These are phyloP conservation scores for Meliscaeva auricollis DNA, from an alignment of 2,888 invertebrate genomes.

Conservation along the genomic window DNA sequence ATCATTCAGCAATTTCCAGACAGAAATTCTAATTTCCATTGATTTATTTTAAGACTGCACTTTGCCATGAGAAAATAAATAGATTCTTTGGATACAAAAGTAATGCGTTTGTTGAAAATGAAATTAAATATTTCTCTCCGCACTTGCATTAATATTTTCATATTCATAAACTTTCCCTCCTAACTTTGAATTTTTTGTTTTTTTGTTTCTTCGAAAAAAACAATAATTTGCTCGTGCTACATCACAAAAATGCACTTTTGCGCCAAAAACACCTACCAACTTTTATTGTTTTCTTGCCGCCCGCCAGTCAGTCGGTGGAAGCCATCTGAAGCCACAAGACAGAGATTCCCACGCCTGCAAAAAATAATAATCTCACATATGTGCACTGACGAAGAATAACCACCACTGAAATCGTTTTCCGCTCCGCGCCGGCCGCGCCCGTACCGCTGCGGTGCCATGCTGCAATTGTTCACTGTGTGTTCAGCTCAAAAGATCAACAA, in stretches of 20 bases:
- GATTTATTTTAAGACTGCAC: conserved; percentile 38
- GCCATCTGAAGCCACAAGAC: conserved; percentile 33
- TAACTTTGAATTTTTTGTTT: background rate
- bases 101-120: conserved; percentile 33
- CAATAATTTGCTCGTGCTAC: background rate
- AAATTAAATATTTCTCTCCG: conserved; percentile 36
- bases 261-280: conserved; percentile 28
- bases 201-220: background rate
- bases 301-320: conserved; percentile 6
- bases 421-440: background rate
- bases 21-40: conserved; percentile 16
- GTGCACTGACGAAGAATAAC: conserved; percentile 19
- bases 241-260: conserved; percentile 52
- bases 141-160: conserved; percentile 34
- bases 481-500: conserved; percentile 56
- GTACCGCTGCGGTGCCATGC: conserved; percentile 21
- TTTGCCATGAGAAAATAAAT: conserved; percentile 29
- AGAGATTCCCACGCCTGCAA: conserved; percentile 70
- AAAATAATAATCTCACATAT: conserved; percentile 60
- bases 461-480: conserved; percentile 13
- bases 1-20: background rate
- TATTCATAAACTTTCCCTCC: background rate
- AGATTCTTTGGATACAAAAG: conserved; percentile 14
- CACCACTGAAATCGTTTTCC: too few relatives aligned
- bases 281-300: conserved; percentile 33